Evolutionary conservation across 1,140 invertebrate genomes (phyloP).

Genomic region (Pseudoatta argentina): DNA sequence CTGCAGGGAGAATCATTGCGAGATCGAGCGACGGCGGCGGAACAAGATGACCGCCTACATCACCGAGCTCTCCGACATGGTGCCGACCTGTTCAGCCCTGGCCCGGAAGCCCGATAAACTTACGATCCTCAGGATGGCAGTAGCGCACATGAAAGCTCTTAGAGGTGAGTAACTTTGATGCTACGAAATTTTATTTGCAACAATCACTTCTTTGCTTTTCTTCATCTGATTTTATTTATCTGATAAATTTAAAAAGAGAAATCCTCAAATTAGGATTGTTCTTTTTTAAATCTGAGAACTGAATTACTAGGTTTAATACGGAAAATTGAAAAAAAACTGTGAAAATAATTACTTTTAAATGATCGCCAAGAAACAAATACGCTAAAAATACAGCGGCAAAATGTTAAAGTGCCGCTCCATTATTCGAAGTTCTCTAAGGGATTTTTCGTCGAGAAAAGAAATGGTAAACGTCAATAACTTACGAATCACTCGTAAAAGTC

Average conservation of each 20-base stretch:
- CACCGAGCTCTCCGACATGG: slow-evolving; percentile 99
- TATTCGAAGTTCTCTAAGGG: neutral
- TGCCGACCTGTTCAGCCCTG: slow-evolving; percentile 98
- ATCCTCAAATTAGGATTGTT: neutral
- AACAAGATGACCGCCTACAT: slow-evolving; percentile 99
- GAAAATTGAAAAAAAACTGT: slow-evolving; percentile 4
- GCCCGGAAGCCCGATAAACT: slow-evolving; percentile 99
- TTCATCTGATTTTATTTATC: no score
- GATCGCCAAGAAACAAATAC: neutral
- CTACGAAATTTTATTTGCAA: neutral
- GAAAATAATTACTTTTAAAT: neutral
- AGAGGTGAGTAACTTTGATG: slow-evolving; percentile 89
- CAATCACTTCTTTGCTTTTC: neutral
- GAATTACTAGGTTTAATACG: neutral
- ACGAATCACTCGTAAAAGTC: slow-evolving; percentile 1
- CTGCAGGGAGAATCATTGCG: slow-evolving; percentile 99
- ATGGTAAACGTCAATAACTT: slow-evolving; percentile 32
- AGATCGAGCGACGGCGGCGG: slow-evolving; percentile 98
- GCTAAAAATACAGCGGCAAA: neutral
- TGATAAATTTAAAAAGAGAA: neutral
- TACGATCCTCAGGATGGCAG: slow-evolving; percentile 99
- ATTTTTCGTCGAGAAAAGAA: slow-evolving; percentile 18
- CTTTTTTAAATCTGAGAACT: neutral
- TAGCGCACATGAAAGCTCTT: slow-evolving; percentile 99
- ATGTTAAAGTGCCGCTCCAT: slow-evolving; percentile 8